Evolutionary conservation across 2,888 invertebrate genomes (phyloP).

Genomic region (Clostera curtula): DNA sequence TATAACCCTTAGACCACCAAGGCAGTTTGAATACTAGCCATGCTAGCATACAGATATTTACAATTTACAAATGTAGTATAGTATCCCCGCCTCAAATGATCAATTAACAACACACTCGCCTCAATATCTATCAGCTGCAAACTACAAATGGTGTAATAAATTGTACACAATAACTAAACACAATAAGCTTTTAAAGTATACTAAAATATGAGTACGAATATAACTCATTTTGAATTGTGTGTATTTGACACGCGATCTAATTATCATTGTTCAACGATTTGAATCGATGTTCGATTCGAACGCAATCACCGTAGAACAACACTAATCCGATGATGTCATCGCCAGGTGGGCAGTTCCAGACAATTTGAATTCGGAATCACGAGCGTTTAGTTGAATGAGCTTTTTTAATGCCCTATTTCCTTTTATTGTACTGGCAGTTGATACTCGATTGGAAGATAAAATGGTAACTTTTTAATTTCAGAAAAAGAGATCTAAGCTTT

Average conservation of each 20-base stretch:
- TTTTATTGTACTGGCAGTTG: slow-evolving; percentile 20
- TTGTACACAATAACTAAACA: slow-evolving; percentile 39
- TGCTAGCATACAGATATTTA: too few species aligned
- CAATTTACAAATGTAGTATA: too few species aligned
- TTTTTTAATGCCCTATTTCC: slow-evolving; percentile 22
- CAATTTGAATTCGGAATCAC: slow-evolving; percentile 33
- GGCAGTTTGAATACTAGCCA: too few species aligned
- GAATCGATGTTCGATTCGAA: slow-evolving; percentile 41
- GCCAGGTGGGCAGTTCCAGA: slow-evolving; percentile 30
- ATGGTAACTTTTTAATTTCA: too few species aligned
- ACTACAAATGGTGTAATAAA: too few species aligned
- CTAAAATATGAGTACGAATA: slow-evolving; percentile 58
- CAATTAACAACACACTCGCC: too few species aligned
- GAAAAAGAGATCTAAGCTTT: too few species aligned
- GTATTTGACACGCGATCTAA: slow-evolving; percentile 55
- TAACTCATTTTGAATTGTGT: slow-evolving; percentile 61
- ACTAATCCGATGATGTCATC: slow-evolving; percentile 43
- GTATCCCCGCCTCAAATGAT: too few species aligned
- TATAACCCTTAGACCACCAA: too few species aligned
- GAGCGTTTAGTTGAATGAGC: slow-evolving; percentile 16
- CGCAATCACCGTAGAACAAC: slow-evolving; percentile 32
- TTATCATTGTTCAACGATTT: slow-evolving; percentile 33
- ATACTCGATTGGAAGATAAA: too few species aligned
- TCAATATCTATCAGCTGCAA: too few species aligned
- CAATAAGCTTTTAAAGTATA: slow-evolving; percentile 59